Evolutionary conservation across 2,888 invertebrate genomes (phyloP), one percentile per base, ranked within the genome.

Genomic region (Lepidocyrtoides sp.): DNA sequence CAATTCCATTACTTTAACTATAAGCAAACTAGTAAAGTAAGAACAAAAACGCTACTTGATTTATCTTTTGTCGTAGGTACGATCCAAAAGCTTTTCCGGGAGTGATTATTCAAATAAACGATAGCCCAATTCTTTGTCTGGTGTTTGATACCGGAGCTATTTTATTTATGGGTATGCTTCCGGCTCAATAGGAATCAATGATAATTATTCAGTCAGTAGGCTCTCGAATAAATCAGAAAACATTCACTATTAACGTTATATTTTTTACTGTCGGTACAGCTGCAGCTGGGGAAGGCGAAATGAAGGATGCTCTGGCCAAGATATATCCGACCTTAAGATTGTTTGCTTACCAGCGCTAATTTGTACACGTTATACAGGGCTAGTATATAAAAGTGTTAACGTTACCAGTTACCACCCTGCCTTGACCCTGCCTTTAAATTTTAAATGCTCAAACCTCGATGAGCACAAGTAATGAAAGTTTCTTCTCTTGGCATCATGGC

Each of bases 81-180:
- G 86, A 86, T 20, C 14, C 5, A 7, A 29, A 4, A 4, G n/a
- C 26, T 8, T 77, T 86, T 17, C 29, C 75, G 17, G 86, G 86
- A 0, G 48, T 60, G 0, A 17, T 63, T n/a, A 44, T 86, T 8
- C n/a, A 17, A 1, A 14, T 77, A 23, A 54, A 7, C 7, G 32
- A 17, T 26, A 72, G 23, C 2, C 54, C 75, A 0, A n/a, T 86
- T 23, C 10, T 86, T 4, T 63, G 63, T 17, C 0, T 86, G 0
- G 75, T 86, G 2, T 86, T 86, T 32, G 17, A 8, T 1, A 77
- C 86, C 0, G 86, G 86, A 10, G 60, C 36, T 26, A 12, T 86
- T 12, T 8, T 86, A 48, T 23, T 86, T 36, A 63, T 77, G n/a
- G 63, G 86, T 85, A 75, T 3, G 23, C 57, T 5, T 20, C 29